phyloP scores from a whole-genome alignment of 2,113 vertebrate genomes.

The Thomomys bottae region DNA sequence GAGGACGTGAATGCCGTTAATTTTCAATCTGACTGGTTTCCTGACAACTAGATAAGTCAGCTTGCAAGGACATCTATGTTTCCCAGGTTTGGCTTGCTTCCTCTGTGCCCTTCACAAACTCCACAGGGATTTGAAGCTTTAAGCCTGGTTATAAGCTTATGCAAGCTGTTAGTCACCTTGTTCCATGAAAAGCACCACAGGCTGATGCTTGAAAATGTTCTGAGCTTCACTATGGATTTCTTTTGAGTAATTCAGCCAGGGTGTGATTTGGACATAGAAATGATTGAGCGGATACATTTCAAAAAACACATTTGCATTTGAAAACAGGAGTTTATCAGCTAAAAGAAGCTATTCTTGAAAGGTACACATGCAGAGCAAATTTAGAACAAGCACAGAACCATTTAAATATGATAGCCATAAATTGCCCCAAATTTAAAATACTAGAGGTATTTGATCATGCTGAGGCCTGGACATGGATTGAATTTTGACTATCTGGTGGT shows the following conservation, averaged over 20 bases:
- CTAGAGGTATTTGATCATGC: background rate
- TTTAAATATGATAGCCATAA: slow-evolving; percentile 59
- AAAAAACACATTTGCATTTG: slow-evolving; percentile 74
- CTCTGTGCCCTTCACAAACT: slow-evolving; percentile 66
- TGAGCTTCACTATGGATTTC: slow-evolving; percentile 7
- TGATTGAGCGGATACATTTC: slow-evolving; percentile 71
- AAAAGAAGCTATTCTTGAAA: slow-evolving; percentile 71
- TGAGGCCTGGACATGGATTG: slow-evolving; percentile 11
- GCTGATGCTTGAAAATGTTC: slow-evolving; percentile 67
- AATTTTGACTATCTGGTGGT: slow-evolving; percentile 39
- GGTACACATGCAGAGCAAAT: slow-evolving; percentile 58
- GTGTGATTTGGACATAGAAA: slow-evolving; percentile 62
- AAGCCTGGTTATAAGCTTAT: slow-evolving; percentile 73
- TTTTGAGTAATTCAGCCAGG: slow-evolving; percentile 64
- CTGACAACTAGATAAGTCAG: slow-evolving; percentile 54
- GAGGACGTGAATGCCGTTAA: slow-evolving; percentile 38
- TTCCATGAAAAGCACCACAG: slow-evolving; percentile 73
- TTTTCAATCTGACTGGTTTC: slow-evolving; percentile 52
- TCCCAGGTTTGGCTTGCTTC: slow-evolving; percentile 58
- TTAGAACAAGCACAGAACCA: slow-evolving; percentile 64
- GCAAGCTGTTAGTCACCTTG: slow-evolving; percentile 75
- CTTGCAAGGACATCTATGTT: slow-evolving; percentile 55
- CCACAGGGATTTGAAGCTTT: slow-evolving; percentile 65
- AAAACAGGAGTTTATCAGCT: slow-evolving; percentile 60
- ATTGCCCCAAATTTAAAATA: slow-evolving; percentile 53